A percentile compares a stretch with the other conserved stretches of the same genome.
Conservation (phyloP, 2,888 invertebrate genomes). For the Byasa hedistus region DNA sequence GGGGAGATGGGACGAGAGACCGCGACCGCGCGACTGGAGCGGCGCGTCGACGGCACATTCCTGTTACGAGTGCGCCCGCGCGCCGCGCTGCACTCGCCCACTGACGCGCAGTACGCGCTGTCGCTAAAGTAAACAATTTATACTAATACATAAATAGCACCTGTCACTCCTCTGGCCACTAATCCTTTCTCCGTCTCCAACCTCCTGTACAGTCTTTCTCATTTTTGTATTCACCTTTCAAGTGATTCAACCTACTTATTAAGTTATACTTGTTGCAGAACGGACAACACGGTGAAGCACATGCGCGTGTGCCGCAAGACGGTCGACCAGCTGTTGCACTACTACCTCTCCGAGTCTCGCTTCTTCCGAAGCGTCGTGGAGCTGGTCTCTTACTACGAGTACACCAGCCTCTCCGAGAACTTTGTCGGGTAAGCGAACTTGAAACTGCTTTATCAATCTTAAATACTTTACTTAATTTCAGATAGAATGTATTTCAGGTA, state of each 20-base stretch:
- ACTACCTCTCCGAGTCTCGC: conserved; percentile 92
- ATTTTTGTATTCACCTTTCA: too few relatives aligned
- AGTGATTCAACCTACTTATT: too few relatives aligned
- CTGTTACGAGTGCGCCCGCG: conserved; percentile 88
- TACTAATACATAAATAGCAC: too few relatives aligned
- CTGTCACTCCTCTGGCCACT: too few relatives aligned
- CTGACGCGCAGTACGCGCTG: conserved; percentile 88
- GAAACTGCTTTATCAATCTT: not conserved
- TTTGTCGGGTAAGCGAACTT: conserved; percentile 85
- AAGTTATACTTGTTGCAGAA: too few relatives aligned
- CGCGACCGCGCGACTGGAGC: conserved; percentile 86
- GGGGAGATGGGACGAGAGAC: conserved; percentile 92
- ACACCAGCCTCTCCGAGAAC: conserved; percentile 94
- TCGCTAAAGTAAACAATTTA: conserved; percentile 85
- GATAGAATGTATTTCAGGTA: too few relatives aligned
- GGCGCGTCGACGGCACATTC: conserved; percentile 92
- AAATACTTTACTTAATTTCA: too few relatives aligned
- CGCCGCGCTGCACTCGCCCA: conserved; percentile 42
- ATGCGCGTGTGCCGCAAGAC: conserved; percentile 92
- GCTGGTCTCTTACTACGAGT: conserved; percentile 95
- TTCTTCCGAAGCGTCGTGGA: conserved; percentile 96
- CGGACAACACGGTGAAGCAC: conserved; percentile 93
- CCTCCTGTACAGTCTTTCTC: too few relatives aligned
- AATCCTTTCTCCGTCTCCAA: too few relatives aligned
- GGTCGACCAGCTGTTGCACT: conserved; percentile 84